Evolutionary conservation across 2,888 invertebrate genomes (phyloP).

Genomic region (Sesamia inferens): DNA sequence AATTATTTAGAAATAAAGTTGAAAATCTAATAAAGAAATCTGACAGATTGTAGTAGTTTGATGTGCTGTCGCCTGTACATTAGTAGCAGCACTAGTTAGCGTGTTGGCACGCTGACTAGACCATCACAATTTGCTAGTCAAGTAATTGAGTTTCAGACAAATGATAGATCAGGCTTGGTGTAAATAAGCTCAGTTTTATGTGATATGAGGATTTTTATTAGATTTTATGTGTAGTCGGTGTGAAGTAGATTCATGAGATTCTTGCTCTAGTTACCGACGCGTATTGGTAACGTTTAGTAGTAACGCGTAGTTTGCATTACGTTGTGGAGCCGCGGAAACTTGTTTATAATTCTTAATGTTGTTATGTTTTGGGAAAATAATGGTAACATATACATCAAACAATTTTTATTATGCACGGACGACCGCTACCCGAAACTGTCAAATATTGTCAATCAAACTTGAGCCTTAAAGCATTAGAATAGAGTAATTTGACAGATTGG

Average conservation of each 20-base stretch:
- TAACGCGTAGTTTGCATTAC: constrained; percentile 2
- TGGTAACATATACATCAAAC: background rate
- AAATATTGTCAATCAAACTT: too few species aligned
- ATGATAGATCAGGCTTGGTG: constrained; percentile 30
- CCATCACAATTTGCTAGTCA: constrained; percentile 14
- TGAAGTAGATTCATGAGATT: constrained; percentile 40
- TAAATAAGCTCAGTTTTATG: constrained; percentile 50
- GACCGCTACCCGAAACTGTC: too few species aligned
- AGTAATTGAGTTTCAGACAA: constrained; percentile 15
- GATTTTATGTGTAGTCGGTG: constrained; percentile 25
- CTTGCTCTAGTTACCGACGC: constrained; percentile 44
- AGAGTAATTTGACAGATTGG: background rate
- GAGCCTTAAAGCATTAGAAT: too few species aligned
- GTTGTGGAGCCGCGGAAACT: constrained; percentile 11
- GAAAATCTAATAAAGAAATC: too few species aligned
- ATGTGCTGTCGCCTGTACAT: too few species aligned
- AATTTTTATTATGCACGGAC: background rate
- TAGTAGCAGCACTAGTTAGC: constrained; percentile 6
- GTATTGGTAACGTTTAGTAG: constrained; percentile 28
- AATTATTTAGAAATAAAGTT: too few species aligned
- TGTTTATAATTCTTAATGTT: background rate
- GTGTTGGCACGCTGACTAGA: constrained; percentile 29
- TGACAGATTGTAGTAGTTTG: too few species aligned
- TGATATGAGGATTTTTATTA: constrained; percentile 45
- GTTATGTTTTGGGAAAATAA: background rate